A percentile compares a stretch with the other conserved stretches of the same genome.
phyloP scores from a whole-genome alignment of 2,888 invertebrate genomes.

The Agriopis marginaria region DNA sequence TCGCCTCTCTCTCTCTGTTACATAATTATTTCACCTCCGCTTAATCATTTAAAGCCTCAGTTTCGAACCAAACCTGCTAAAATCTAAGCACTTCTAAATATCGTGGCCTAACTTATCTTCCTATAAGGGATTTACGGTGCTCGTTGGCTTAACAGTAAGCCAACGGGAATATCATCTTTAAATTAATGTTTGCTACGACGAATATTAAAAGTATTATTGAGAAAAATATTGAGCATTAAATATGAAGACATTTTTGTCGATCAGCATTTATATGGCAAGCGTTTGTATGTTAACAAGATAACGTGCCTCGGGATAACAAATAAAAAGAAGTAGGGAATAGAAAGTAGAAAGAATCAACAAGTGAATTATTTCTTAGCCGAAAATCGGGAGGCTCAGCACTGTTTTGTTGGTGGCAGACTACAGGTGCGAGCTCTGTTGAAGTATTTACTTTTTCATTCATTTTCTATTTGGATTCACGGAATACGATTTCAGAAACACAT shows the following conservation, averaged over 20 bases:
- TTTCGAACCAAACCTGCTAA: slow-evolving; percentile 62
- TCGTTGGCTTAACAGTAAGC: slow-evolving; percentile 68
- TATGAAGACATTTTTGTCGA: not conserved
- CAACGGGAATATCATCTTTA: slow-evolving; percentile 59
- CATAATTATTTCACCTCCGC: slow-evolving; percentile 72
- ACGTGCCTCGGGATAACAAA: slow-evolving; percentile 64
- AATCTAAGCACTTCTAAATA: slow-evolving; percentile 69
- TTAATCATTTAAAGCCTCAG: slow-evolving; percentile 67
- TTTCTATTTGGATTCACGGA: slow-evolving; percentile 24
- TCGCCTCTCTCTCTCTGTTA: slow-evolving; percentile 58
- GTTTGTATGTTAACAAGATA: slow-evolving; percentile 44
- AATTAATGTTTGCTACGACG: slow-evolving; percentile 49
- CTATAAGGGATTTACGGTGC: slow-evolving; percentile 72
- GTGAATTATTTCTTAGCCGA: slow-evolving; percentile 80
- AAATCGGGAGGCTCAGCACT: slow-evolving; percentile 76
- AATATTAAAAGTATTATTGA: slow-evolving; percentile 29
- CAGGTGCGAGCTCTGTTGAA: slow-evolving; percentile 67
- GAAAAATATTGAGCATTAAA: too few species aligned
- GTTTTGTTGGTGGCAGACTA: slow-evolving; percentile 72
- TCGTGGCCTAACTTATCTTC: slow-evolving; percentile 68
- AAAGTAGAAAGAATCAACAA: slow-evolving; percentile 73
- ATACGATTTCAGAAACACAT: slow-evolving; percentile 10
- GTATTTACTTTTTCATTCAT: slow-evolving; percentile 67
- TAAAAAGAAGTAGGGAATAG: slow-evolving; percentile 58
- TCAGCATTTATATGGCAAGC: slow-evolving; percentile 1